A percentile compares a stretch with the other conserved stretches of the same genome.
Evolutionary conservation across 2,888 invertebrate genomes (phyloP).

Genomic region (Maniola hyperantus): DNA sequence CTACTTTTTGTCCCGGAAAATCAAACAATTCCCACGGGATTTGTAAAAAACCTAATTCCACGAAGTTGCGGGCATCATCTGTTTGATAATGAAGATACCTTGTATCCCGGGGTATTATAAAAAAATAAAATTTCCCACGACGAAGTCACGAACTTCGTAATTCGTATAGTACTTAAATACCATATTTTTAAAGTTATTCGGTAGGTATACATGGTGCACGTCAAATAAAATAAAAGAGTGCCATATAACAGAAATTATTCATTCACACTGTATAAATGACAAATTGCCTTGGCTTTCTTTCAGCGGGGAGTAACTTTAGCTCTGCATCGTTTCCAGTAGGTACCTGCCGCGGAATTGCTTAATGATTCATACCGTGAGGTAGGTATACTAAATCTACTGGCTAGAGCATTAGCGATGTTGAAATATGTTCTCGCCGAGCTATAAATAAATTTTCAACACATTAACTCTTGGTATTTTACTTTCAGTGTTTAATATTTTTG

Average conservation of each 20-base stretch:
- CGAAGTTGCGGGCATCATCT: too few relatives aligned
- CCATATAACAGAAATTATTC: neutral
- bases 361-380: slow-evolving; percentile 55
- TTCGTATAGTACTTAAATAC: too few relatives aligned
- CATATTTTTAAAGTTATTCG: neutral
- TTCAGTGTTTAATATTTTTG: neutral
- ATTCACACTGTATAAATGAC: neutral
- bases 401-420: slow-evolving; percentile 50
- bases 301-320: slow-evolving; percentile 14
- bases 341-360: slow-evolving; percentile 42
- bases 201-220: neutral
- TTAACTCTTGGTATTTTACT: slow-evolving; percentile 10
- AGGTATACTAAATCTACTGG: slow-evolving; percentile 52
- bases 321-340: slow-evolving; percentile 39
- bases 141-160: too few relatives aligned
- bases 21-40: too few relatives aligned
- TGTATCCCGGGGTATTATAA: too few relatives aligned
- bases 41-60: too few relatives aligned
- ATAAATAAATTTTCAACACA: slow-evolving; percentile 31
- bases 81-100: too few relatives aligned
- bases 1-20: too few relatives aligned
- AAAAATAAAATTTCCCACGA: too few relatives aligned
- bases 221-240: neutral
- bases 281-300: neutral
- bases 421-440: slow-evolving; percentile 35